phyloP scores from a whole-genome alignment of 2,888 invertebrate genomes.

The Perizoma affinitatum region DNA sequence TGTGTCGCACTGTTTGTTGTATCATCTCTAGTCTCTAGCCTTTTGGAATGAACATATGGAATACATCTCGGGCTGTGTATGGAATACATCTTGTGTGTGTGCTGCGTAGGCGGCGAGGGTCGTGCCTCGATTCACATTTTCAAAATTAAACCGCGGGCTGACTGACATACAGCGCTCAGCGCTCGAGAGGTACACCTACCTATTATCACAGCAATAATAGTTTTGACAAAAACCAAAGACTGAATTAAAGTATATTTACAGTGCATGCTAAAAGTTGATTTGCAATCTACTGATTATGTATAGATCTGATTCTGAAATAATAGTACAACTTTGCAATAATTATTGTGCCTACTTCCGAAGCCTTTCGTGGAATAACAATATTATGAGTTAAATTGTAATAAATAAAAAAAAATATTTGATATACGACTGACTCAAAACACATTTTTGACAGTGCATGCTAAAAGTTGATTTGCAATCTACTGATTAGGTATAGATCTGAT shows the following conservation, averaged over 20 bases:
- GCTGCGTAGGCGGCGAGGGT: not conserved
- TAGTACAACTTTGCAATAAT: constrained; percentile 13
- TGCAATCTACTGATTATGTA: constrained; percentile 11
- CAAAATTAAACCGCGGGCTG: too few relatives aligned
- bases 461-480: constrained; percentile 24
- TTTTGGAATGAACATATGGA: not conserved
- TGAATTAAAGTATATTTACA: constrained; percentile 54
- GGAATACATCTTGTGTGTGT: not conserved
- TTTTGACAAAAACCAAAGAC: constrained; percentile 77
- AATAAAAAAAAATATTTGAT: not conserved
- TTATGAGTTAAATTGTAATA: not conserved
- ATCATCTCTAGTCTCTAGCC: not conserved
- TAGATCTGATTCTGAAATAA: constrained; percentile 22
- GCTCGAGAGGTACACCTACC: not conserved
- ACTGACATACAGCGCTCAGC: not conserved
- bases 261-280: constrained; percentile 28
- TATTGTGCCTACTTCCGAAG: not conserved
- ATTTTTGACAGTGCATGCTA: constrained; percentile 20
- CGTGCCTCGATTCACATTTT: too few relatives aligned
- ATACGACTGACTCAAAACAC: constrained; percentile 1
- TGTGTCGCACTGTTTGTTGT: constrained; percentile 48
- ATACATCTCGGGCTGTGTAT: not conserved
- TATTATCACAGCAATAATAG: constrained; percentile 42
- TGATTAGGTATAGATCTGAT: constrained; percentile 23
- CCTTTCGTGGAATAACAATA: not conserved